Conservation (phyloP, 2,888 invertebrate species). For the Cenopis cana region DNA sequence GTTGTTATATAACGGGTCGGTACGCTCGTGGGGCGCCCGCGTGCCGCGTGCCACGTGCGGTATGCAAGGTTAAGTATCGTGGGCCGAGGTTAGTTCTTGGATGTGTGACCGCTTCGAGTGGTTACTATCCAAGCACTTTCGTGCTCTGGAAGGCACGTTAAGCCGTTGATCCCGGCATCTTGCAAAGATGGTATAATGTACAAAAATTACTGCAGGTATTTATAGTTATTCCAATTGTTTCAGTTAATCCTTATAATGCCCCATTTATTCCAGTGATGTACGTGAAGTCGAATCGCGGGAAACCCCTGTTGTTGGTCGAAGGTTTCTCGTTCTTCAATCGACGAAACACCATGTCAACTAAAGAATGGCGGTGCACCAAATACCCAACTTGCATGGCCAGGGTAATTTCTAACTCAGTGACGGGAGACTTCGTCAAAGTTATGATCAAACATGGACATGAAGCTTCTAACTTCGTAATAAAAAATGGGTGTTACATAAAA, state of each 20-base stretch:
- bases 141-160: no score
- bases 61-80: no score
- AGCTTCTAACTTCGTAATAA: constrained; percentile 20
- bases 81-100: no score
- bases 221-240: no score
- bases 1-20: no score
- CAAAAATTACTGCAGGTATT: no score
- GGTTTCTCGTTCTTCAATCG: constrained; percentile 24
- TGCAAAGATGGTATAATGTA: not conserved
- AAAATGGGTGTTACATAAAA: constrained; percentile 23
- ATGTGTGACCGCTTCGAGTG: no score
- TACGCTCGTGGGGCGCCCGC: no score
- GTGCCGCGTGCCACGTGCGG: no score
- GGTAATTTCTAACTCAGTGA: not conserved
- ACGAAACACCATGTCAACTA: constrained; percentile 8
- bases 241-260: not conserved
- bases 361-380: constrained; percentile 25
- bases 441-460: constrained; percentile 21
- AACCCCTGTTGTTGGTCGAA: constrained; percentile 17
- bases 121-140: no score
- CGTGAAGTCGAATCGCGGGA: constrained; percentile 18
- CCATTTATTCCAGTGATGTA: constrained; percentile 20
- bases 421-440: constrained; percentile 12
- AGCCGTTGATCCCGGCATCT: no score
- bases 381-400: constrained; percentile 18